Conservation (phyloP, 1,140 invertebrate genomes). For the Neodiprion pinetum region DNA sequence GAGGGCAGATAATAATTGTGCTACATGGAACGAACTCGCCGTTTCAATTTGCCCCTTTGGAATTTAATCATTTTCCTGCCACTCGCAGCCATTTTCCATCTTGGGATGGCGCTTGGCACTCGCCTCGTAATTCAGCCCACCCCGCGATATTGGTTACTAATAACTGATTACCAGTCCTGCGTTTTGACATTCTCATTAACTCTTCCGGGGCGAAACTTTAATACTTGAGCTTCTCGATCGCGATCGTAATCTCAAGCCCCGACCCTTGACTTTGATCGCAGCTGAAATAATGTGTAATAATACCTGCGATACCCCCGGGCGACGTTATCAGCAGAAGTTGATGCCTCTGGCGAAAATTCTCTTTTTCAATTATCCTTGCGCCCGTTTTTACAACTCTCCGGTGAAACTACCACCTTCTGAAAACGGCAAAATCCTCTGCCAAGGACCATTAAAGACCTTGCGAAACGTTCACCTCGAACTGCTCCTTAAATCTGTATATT, state of each 20-base stretch:
- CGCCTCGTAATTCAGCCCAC: not conserved
- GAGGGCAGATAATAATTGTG: not conserved
- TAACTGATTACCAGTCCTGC: slow-evolving; percentile 2
- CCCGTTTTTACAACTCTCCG: too few relatives aligned
- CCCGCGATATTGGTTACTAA: slow-evolving; percentile 3
- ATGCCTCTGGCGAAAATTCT: not conserved
- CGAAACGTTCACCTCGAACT: too few relatives aligned
- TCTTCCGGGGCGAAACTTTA: not conserved
- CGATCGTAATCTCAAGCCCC: not conserved
- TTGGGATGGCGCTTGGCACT: not conserved
- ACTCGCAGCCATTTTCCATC: slow-evolving; percentile 6
- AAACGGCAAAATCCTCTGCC: too few relatives aligned
- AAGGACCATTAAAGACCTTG: too few relatives aligned
- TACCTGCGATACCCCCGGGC: too few relatives aligned
- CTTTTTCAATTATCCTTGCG: not conserved
- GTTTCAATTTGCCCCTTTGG: not conserved
- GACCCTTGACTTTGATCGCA: too few relatives aligned
- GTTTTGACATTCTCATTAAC: slow-evolving; percentile 5
- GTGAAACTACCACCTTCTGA: too few relatives aligned
- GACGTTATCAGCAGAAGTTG: too few relatives aligned
- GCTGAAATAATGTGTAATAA: too few relatives aligned
- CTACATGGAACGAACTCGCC: not conserved
- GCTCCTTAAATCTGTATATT: too few relatives aligned
- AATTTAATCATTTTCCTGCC: slow-evolving; percentile 5
- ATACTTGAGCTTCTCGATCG: not conserved